phyloP scores from a whole-genome alignment of 2,113 vertebrate species.

The Amblyornis subalaris region DNA sequence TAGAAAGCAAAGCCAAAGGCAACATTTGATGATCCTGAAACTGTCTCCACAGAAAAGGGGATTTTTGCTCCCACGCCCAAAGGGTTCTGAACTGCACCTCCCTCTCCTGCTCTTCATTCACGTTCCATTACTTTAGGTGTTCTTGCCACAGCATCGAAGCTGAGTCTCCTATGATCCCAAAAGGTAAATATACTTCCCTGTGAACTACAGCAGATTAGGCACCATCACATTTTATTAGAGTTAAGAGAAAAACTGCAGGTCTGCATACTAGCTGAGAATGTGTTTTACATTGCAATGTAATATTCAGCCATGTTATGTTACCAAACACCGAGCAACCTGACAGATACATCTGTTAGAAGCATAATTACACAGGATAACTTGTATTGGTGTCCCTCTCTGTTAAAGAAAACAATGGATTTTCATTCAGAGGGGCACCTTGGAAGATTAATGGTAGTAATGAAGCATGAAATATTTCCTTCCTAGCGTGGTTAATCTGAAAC shows the following conservation, averaged over 20 bases:
- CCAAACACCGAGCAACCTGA: slow-evolving; percentile 8
- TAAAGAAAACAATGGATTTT: slow-evolving; percentile 61
- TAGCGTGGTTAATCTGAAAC: slow-evolving; percentile 45
- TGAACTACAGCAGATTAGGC: not conserved
- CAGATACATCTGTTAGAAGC: slow-evolving; percentile 44
- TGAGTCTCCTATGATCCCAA: rapidly evolving
- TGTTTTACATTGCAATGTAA: not conserved
- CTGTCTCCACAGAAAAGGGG: not conserved
- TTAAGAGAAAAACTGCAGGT: not conserved
- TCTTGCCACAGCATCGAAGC: not conserved
- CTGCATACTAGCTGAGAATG: not conserved
- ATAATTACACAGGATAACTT: slow-evolving; percentile 47
- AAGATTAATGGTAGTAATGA: slow-evolving; percentile 66
- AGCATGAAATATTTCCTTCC: slow-evolving; percentile 60
- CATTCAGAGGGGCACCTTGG: slow-evolving; percentile 58
- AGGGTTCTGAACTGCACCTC: not conserved
- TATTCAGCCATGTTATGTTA: not conserved
- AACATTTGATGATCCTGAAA: not conserved
- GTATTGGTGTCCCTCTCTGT: slow-evolving; percentile 26
- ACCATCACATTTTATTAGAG: not conserved
- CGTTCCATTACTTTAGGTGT: not conserved
- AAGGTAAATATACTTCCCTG: not conserved
- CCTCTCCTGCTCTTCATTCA: not conserved
- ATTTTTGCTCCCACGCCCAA: not conserved
- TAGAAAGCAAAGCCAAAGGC: not conserved